Conservation (phyloP, 2,888 invertebrate species). For the Chrysomela aeneicollis region DNA sequence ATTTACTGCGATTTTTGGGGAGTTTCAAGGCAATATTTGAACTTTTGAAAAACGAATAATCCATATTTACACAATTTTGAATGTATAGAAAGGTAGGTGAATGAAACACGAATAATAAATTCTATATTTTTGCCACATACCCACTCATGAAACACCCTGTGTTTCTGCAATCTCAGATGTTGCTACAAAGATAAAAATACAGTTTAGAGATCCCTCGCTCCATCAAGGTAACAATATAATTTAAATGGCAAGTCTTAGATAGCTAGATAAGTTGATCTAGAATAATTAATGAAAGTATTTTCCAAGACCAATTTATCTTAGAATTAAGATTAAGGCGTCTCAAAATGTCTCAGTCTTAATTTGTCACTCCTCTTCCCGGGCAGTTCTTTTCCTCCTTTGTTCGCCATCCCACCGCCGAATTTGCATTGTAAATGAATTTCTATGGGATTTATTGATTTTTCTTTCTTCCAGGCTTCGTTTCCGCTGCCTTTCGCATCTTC, state of each 20-base stretch:
- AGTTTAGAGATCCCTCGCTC: conserved; percentile 27
- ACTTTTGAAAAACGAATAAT: too few species aligned
- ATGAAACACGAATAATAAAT: too few species aligned
- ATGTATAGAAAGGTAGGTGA: too few species aligned
- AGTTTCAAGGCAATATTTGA: too few species aligned
- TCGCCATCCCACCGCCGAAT: conserved; percentile 42
- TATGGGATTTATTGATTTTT: conserved; percentile 56
- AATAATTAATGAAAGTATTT: conserved; percentile 62
- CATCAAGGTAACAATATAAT: conserved; percentile 39
- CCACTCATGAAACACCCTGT: too few species aligned
- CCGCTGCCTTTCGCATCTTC: conserved; percentile 20
- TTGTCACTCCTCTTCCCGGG: conserved; percentile 52
- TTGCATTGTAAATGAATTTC: conserved; percentile 57
- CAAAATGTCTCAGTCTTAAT: conserved; percentile 61
- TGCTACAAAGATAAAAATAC: conserved; percentile 23
- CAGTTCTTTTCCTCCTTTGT: conserved; percentile 31
- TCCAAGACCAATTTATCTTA: conserved; percentile 62
- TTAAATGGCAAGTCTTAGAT: conserved; percentile 54
- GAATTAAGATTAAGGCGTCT: conserved; percentile 62
- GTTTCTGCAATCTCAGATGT: too few species aligned
- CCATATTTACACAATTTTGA: too few species aligned
- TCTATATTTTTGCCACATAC: too few species aligned
- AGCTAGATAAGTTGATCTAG: conserved; percentile 60
- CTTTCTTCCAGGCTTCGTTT: conserved; percentile 41
- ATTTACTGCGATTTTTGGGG: too few species aligned